Evolutionary conservation across 1,140 invertebrate species (phyloP).

Genomic region (Littorina saxatilis): DNA sequence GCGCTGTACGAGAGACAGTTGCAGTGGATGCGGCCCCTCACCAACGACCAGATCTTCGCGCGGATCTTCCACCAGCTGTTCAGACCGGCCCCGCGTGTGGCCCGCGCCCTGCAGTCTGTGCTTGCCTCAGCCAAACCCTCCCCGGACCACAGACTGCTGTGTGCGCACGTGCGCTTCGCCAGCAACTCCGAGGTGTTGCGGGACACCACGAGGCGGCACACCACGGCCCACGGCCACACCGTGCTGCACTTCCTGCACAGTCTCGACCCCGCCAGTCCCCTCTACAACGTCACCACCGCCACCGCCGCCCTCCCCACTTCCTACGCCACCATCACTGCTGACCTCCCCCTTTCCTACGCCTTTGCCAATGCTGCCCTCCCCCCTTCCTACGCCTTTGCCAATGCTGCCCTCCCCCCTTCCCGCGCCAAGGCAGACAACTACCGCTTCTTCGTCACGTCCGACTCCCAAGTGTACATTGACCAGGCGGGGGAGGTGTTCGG

Average conservation of each 20-base stretch:
- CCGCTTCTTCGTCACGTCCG: conserved; percentile 46
- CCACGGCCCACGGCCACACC: not conserved
- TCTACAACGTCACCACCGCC: not conserved
- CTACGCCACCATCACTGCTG: not conserved
- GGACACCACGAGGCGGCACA: conserved; percentile 1
- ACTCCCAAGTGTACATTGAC: conserved; percentile 32
- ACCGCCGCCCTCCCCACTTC: not conserved
- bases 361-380: not conserved
- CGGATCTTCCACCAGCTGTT: conserved; percentile 32
- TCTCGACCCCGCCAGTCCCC: not conserved
- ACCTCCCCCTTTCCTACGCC: not conserved
- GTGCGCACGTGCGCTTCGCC: conserved; percentile 40
- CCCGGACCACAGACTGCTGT: conserved; percentile 27
- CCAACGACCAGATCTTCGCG: conserved; percentile 11
- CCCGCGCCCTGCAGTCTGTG: conserved; percentile 5
- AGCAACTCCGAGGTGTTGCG: conserved; percentile 23
- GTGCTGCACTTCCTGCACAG: conserved; percentile 43
- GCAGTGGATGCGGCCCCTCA: conserved; percentile 25
- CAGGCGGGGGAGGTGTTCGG: conserved; percentile 28
- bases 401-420: not conserved
- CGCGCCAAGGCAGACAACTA: not conserved
- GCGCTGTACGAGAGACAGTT: conserved; percentile 16
- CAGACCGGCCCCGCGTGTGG: not conserved
- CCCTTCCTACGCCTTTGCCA: not conserved
- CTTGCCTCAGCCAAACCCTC: not conserved